Evolutionary conservation across 1,140 invertebrate genomes (phyloP), one percentile per base, ranked within the genome.

Genomic region (Aphelinus certus): DNA sequence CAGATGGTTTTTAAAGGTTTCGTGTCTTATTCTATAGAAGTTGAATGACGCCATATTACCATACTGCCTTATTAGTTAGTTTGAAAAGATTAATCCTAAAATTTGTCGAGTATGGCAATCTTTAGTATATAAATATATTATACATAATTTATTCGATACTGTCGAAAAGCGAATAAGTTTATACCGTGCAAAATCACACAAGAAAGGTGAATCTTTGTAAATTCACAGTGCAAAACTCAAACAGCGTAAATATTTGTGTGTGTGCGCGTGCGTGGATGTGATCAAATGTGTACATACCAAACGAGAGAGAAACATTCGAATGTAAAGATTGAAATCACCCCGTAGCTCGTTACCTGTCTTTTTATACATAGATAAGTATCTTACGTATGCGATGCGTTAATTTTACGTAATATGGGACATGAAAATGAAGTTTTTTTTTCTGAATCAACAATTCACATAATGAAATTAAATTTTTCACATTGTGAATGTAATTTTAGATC

Each of bases 61-160:
- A 79, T 83, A 85, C 81, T 85, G 84, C 84, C 84, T 85, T 85
- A 85, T 83, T 84, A 84, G 80, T 79, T 85, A 84, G 81, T 79
- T 82, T 83, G 81, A 26, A 81, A 78, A 78, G 43, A 57, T 74
- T 76, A 64, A 45, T 62, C 65, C 45, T 78, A 69, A 60, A 58
- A 63, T 62, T 58, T 75, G 61, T 47, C 66, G 46, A 3, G 1
- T 43, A 10, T 49, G 60, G 66, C 61, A 75, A 57, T 9, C 46
- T 62, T 66, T 74, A 68, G 57, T 68, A 43, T n/a, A 55, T 74
- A 74, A 4, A 60, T 26, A 26, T 26, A 26, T 26, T 26, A 26
- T 26, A 67, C 63, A 70, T 73, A 63, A 76, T 64, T 73, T 73
- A 73, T 73, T 73, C 26, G 43, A 73, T 53, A n/a, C 4, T 4